Conservation (phyloP, 2,888 invertebrate species). For the Sminthurinus aureus region DNA sequence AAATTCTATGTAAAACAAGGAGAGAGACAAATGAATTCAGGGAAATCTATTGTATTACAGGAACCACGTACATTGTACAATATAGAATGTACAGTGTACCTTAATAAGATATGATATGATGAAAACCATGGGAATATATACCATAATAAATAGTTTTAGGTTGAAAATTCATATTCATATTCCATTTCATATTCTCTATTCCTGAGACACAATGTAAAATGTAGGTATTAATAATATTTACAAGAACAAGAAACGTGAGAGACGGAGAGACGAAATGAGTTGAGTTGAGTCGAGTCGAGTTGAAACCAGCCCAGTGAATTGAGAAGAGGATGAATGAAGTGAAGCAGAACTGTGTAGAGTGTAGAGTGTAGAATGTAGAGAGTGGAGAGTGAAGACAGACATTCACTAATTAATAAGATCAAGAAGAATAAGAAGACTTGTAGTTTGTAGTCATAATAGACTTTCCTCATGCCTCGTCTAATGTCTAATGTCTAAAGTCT, state of each 20-base stretch:
- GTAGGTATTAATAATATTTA: neutral
- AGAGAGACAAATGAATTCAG: too few species aligned
- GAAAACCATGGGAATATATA: too few species aligned
- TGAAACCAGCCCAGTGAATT: too few species aligned
- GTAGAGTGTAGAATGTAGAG: neutral
- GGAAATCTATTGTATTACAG: too few species aligned
- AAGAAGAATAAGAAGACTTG: slow-evolving; percentile 1
- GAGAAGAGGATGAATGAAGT: too few species aligned
- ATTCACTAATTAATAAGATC: slow-evolving; percentile 29
- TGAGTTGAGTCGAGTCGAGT: neutral
- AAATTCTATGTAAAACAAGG: too few species aligned
- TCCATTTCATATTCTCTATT: neutral
- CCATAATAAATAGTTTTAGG: too few species aligned
- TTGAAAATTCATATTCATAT: neutral
- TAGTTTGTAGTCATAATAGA: slow-evolving; percentile 1
- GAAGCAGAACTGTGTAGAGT: neutral
- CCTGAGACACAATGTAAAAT: neutral
- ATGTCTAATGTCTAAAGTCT: neutral
- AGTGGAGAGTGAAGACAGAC: slow-evolving; percentile 19
- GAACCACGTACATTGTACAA: too few species aligned
- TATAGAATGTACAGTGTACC: too few species aligned
- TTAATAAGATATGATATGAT: too few species aligned
- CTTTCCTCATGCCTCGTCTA: neutral
- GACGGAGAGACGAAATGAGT: neutral
- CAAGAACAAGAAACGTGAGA: neutral